phyloP scores from a whole-genome alignment of 2,113 vertebrate species.

The Xenopus tropicalis region DNA sequence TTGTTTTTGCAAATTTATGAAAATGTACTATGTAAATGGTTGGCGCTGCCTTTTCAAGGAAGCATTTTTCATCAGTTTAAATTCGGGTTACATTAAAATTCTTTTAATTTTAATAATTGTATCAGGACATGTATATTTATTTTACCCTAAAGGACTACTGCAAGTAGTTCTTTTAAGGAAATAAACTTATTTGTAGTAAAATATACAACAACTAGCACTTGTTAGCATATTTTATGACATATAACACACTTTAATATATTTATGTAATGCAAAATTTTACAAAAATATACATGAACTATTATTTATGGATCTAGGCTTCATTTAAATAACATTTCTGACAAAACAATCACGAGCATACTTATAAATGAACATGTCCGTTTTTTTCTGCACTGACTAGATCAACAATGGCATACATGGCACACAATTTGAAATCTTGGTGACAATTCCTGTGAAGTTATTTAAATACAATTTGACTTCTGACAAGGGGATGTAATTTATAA shows the following conservation, averaged over 20 bases:
- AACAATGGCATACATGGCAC: slow-evolving; percentile 74
- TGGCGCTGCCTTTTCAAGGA: slow-evolving; percentile 57
- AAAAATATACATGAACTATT: slow-evolving; percentile 78
- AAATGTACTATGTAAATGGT: slow-evolving; percentile 57
- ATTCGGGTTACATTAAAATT: slow-evolving; percentile 73
- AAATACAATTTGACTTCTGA: slow-evolving; percentile 96
- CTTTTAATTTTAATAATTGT: slow-evolving; percentile 75
- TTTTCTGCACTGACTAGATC: slow-evolving; percentile 81
- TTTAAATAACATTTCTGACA: slow-evolving; percentile 86
- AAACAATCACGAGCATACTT: slow-evolving; percentile 75
- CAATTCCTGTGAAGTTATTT: slow-evolving; percentile 90
- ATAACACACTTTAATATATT: slow-evolving; percentile 79
- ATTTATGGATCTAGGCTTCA: slow-evolving; percentile 73
- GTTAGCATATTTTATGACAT: slow-evolving; percentile 92
- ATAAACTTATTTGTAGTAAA: slow-evolving; percentile 80
- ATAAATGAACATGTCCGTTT: slow-evolving; percentile 80
- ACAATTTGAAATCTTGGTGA: slow-evolving; percentile 87
- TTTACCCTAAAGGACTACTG: slow-evolving; percentile 82
- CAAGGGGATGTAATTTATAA: slow-evolving; percentile 91
- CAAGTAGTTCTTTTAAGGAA: slow-evolving; percentile 71
- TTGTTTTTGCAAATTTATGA: slow-evolving; percentile 52
- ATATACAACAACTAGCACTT: slow-evolving; percentile 81
- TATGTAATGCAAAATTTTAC: slow-evolving; percentile 78
- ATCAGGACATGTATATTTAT: slow-evolving; percentile 86
- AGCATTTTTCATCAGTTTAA: slow-evolving; percentile 71